Evolutionary conservation across 2,888 invertebrate genomes (phyloP).

Genomic region (Carterocephalus palaemon): DNA sequence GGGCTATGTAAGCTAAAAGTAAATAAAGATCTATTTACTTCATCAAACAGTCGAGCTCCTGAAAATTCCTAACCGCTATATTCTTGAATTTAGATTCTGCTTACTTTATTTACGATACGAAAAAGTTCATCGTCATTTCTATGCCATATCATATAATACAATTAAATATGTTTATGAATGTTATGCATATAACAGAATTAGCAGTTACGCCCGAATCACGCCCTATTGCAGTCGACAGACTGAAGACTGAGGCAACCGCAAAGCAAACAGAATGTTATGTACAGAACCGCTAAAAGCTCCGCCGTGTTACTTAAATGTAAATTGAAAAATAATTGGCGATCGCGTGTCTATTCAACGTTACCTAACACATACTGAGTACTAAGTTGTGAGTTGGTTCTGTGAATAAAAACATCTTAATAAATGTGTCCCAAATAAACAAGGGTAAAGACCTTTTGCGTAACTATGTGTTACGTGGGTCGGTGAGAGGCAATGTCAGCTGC

Average conservation of each 20-base stretch:
- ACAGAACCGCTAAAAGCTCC: slow-evolving; percentile 47
- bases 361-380: slow-evolving; percentile 42
- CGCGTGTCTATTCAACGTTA: slow-evolving; percentile 34
- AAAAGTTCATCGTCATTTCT: too few relatives aligned
- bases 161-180: too few relatives aligned
- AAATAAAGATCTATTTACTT: too few relatives aligned
- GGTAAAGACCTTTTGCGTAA: slow-evolving; percentile 78
- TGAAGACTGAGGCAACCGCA: slow-evolving; percentile 42
- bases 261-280: slow-evolving; percentile 38
- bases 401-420: slow-evolving; percentile 70
- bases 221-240: background rate
- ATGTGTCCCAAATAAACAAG: slow-evolving; percentile 74
- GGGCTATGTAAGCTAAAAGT: too few relatives aligned
- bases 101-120: too few relatives aligned
- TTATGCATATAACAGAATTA: too few relatives aligned
- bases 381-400: slow-evolving; percentile 56
- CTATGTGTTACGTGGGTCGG: slow-evolving; percentile 60
- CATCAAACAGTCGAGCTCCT: too few relatives aligned
- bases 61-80: too few relatives aligned
- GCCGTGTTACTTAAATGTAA: slow-evolving; percentile 47
- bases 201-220: too few relatives aligned
- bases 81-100: too few relatives aligned
- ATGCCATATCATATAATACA: too few relatives aligned
- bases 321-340: slow-evolving; percentile 52
- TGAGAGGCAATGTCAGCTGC: slow-evolving; percentile 77